A percentile compares a stretch with the other conserved stretches of the same genome.
Conservation (phyloP, 2,797 vertebrate genomes). For the Pangasius sanitwongsei region DNA sequence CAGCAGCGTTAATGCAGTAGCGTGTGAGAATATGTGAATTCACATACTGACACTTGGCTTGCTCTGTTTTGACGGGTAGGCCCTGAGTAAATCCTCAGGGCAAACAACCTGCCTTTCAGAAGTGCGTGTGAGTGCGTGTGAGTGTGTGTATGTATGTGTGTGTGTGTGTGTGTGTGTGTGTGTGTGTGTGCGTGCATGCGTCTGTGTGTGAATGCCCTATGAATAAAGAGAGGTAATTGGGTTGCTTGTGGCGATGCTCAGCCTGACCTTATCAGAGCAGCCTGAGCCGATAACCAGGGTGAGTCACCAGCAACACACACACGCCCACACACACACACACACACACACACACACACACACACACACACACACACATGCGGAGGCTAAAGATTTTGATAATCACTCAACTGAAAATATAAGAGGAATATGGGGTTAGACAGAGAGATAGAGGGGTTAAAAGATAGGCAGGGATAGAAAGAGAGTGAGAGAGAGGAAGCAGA, state of each 20-base stretch:
- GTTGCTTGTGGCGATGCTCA: conserved; percentile 69
- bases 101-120: conserved; percentile 27
- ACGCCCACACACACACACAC: conserved; percentile 29
- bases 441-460: background rate
- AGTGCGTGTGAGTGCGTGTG: background rate
- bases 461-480: background rate
- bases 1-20: background rate
- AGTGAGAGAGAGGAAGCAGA: conserved; percentile 3
- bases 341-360: conserved; percentile 46
- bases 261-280: conserved; percentile 76
- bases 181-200: background rate
- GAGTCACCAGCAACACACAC: conserved; percentile 62
- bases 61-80: background rate
- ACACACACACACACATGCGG: background rate
- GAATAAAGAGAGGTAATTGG: conserved; percentile 73
- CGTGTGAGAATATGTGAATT: conserved; percentile 12
- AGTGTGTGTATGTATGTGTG: conserved; percentile 31
- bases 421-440: conserved; percentile 22
- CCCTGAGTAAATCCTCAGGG: conserved; percentile 27
- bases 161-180: conserved; percentile 22
- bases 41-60: conserved; percentile 12
- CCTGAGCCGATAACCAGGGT: conserved; percentile 65
- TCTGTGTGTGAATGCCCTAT: conserved; percentile 53
- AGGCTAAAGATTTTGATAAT: conserved; percentile 68
- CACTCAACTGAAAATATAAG: conserved; percentile 63